Evolutionary conservation across 2,113 vertebrate species (phyloP).

Genomic region (Cnemophilus loriae): DNA sequence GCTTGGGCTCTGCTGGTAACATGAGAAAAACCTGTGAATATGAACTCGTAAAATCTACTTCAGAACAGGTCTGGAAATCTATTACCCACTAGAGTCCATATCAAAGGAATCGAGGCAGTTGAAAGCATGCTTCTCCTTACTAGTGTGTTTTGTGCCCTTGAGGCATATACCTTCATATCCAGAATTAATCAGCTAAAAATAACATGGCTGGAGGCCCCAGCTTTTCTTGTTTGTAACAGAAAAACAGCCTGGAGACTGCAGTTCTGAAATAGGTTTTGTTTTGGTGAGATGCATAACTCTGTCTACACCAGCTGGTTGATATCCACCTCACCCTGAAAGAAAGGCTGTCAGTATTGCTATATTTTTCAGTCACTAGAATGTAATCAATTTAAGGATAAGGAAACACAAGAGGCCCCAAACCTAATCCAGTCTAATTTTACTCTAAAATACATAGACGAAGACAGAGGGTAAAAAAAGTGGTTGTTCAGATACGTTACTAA

Average conservation of each 20-base stretch:
- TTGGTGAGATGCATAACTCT: neutral
- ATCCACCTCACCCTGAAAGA: constrained; percentile 20
- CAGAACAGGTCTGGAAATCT: neutral
- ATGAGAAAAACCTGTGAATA: neutral
- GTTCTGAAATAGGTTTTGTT: neutral
- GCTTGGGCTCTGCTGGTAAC: neutral
- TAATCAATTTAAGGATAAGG: constrained; percentile 53
- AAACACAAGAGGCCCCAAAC: constrained; percentile 35
- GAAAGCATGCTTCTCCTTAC: neutral
- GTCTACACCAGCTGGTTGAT: constrained; percentile 37
- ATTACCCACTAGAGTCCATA: neutral
- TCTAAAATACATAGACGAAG: neutral
- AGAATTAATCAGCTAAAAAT: constrained; percentile 39
- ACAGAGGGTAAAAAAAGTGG: neutral
- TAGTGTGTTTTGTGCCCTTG: neutral
- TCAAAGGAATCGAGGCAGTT: neutral
- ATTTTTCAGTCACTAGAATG: constrained; percentile 54
- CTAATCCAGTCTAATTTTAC: constrained; percentile 40
- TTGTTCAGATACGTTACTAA: constrained; percentile 16
- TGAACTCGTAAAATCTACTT: neutral
- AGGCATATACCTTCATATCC: neutral
- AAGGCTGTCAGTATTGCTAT: constrained; percentile 24
- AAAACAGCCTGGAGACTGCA: neutral
- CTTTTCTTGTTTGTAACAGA: neutral
- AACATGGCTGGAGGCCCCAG: neutral